These are phyloP conservation scores for Mola mola DNA, from an alignment of 2,113 vertebrate species.

Conservation along the genomic window DNA sequence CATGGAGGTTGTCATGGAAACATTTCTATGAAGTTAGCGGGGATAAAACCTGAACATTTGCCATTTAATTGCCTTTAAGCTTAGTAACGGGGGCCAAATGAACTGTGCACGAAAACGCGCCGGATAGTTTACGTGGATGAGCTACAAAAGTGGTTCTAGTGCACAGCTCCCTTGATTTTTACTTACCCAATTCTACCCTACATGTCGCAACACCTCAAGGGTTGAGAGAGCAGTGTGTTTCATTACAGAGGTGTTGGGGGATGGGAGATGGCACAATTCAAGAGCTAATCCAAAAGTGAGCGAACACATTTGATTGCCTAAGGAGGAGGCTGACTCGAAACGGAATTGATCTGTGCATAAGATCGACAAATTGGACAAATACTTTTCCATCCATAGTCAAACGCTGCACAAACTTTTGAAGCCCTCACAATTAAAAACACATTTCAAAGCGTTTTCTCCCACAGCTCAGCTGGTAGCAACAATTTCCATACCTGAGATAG, in stretches of 20 bases:
- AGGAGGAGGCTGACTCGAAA: constrained; percentile 36
- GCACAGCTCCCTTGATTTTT: constrained; percentile 48
- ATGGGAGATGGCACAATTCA: constrained; percentile 58
- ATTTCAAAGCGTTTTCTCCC: constrained; percentile 17
- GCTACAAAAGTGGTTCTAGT: constrained; percentile 24
- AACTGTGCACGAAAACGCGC: constrained; percentile 53
- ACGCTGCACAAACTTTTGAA: constrained; percentile 22
- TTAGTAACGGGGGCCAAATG: constrained; percentile 87
- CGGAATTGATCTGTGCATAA: not conserved
- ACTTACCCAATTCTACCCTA: constrained; percentile 23
- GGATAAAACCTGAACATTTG: constrained; percentile 91
- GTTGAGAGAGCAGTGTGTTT: constrained; percentile 58
- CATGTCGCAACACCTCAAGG: constrained; percentile 73
- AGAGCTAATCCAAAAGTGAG: constrained; percentile 64
- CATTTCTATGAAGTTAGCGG: constrained; percentile 91
- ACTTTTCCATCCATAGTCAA: constrained; percentile 2
- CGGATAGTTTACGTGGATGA: constrained; percentile 1
- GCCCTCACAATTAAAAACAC: constrained; percentile 4
- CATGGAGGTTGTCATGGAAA: constrained; percentile 99
- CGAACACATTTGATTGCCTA: no score
- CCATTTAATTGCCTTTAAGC: constrained; percentile 94
- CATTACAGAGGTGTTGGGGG: constrained; percentile 69
- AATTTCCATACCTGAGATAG: constrained; percentile 54
- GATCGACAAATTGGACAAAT: not conserved
- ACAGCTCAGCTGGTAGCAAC: constrained; percentile 41